Evolutionary conservation across 2,113 vertebrate genomes (phyloP).

Genomic region (Notothenia rossii): DNA sequence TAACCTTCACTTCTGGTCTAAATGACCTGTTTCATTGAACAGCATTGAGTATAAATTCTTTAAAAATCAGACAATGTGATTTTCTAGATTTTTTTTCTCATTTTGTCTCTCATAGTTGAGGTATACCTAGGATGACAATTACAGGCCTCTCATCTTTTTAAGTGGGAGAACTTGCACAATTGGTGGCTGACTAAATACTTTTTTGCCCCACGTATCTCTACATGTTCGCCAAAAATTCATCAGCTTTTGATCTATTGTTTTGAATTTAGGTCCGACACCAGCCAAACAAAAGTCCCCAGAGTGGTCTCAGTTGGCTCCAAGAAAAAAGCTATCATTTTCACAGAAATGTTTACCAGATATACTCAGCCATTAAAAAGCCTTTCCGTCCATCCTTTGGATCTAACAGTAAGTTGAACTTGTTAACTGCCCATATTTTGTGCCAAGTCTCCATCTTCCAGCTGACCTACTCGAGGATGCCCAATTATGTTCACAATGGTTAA

Average conservation of each 20-base stretch:
- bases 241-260: neutral
- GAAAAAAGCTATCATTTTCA: neutral
- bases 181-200: no score
- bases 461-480: slow-evolving; percentile 42
- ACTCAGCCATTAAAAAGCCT: no score
- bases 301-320: neutral
- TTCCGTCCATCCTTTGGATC: neutral
- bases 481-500: neutral
- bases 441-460: slow-evolving; percentile 38
- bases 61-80: no score
- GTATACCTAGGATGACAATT: no score
- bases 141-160: no score
- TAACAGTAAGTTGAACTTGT: neutral
- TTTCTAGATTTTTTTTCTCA: no score
- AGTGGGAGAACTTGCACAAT: no score
- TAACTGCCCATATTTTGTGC: neutral
- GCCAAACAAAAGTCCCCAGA: neutral
- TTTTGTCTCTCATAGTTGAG: no score
- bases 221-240: neutral
- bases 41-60: neutral
- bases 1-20: slow-evolving; percentile 41
- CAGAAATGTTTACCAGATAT: neutral
- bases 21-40: neutral
- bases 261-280: neutral
- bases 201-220: no score